Percentiles rank a stretch among this genome's conserved stretches.
Evolutionary conservation across 2,797 vertebrate genomes (phyloP).

Genomic region (Brachyalestes nurse): DNA sequence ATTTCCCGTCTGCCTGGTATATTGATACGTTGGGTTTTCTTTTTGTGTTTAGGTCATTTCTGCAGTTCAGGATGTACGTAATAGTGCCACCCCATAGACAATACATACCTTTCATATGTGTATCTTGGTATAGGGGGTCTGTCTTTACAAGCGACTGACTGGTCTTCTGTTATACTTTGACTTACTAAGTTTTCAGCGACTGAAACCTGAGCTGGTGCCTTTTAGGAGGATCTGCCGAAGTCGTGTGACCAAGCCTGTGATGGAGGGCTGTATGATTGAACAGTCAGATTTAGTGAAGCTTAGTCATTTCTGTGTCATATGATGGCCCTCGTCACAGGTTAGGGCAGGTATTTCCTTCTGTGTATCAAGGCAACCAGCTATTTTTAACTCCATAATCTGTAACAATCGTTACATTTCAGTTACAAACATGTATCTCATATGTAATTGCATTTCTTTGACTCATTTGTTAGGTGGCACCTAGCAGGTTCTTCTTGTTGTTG

Average conservation of each 20-base stretch:
- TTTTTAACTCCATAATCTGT: conserved; percentile 21
- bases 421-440: conserved; percentile 40
- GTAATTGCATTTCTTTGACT: conserved; percentile 29
- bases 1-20: not conserved
- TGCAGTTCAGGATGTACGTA: not conserved
- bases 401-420: conserved; percentile 38
- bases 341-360: not conserved
- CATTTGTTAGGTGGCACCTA: conserved; percentile 34
- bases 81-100: not conserved
- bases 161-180: conserved; percentile 25
- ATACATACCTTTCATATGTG: conserved; percentile 15
- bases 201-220: conserved; percentile 67
- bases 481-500: conserved; percentile 50
- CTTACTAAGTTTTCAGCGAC: conserved; percentile 43
- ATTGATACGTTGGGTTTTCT: not conserved
- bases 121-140: conserved; percentile 43
- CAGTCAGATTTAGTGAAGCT: not conserved
- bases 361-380: conserved; percentile 21
- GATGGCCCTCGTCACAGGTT: not conserved
- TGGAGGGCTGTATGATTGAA: conserved; percentile 5
- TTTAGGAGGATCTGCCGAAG: conserved; percentile 38
- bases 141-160: conserved; percentile 30
- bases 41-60: not conserved
- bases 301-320: not conserved
- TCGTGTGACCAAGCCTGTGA: not conserved